Base-by-base conservation (phyloP, 2,113 vertebrate species). In the Catharus bicknelli region DNA sequence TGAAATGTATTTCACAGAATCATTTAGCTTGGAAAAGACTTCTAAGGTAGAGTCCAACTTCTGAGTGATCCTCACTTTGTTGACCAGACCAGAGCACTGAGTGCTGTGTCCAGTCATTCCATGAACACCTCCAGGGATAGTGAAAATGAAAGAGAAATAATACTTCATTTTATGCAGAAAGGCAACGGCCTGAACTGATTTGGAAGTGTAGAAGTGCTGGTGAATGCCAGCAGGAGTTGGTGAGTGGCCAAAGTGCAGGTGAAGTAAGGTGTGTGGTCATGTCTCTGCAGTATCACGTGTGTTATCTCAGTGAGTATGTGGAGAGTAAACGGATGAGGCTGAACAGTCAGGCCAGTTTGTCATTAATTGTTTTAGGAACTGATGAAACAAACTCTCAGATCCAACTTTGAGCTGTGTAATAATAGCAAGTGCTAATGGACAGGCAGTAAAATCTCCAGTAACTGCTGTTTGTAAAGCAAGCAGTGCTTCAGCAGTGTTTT, bases 161-260 rank as follows among this genome's bases (percentile, higher is more conserved):
- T 47, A 6, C 9, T 79, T 62, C 5, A 9, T 47, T 88, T 54
- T 15, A 3, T 23, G 14, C n/a, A 21, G 10, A 40, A 50, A 76
- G 62, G 20, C 48, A 67, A 2, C 1, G 13, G 20, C 34, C 53
- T 53, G 83, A 54, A 11, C 34, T 81, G 4, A 2, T 40, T 79
- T 3, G 48, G 73, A 19, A 40, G 59, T 13, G 64, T 32, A 9
- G 38, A 10, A 10, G 40, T 2, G 67, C 75, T 67, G 51, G 22
- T 62, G 40, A 22, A 4, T 13, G 29, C 55, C 30, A 30, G 53
- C 59, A 88, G 72, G 69, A 67, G 21, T 22, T 67, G 83, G 54
- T 40, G 80, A 32, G 73, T 9, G 95, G 81, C 61, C 95, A 88
- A 67, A 95, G 93, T 67, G 76, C 93, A 80, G 88, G 88, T 86